Conservation (phyloP, 2,113 vertebrate genomes). For the Prietella phreatophila region DNA sequence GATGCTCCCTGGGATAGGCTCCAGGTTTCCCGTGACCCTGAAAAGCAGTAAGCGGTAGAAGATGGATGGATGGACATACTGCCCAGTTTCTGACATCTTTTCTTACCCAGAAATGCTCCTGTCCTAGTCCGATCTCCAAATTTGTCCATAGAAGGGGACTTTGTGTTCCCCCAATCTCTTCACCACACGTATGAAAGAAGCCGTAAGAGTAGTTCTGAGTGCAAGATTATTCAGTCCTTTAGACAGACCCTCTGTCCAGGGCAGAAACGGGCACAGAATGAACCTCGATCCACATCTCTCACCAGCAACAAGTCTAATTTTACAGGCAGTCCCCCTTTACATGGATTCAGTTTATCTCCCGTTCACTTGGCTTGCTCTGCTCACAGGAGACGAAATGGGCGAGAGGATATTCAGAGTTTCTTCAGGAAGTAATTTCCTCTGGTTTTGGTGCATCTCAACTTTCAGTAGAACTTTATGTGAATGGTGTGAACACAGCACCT, state of each 20-base stretch:
- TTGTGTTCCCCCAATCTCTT: conserved; percentile 2
- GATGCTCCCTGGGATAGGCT: too few species aligned
- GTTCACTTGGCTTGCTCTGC: conserved; percentile 9
- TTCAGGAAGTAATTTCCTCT: background rate
- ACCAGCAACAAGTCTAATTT: conserved; percentile 28
- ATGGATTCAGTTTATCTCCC: conserved; percentile 17
- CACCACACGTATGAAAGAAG: background rate
- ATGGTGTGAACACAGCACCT: background rate
- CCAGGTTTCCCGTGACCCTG: too few species aligned
- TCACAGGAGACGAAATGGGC: background rate
- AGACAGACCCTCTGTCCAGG: background rate
- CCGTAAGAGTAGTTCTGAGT: background rate
- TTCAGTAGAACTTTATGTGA: background rate
- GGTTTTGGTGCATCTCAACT: background rate
- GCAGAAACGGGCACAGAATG: background rate
- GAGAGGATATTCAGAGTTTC: conserved; percentile 4
- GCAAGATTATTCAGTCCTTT: conserved; percentile 14
- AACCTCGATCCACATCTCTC: background rate
- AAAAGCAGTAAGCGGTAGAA: too few species aligned
- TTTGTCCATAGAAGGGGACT: background rate
- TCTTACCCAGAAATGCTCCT: conserved; percentile 6
- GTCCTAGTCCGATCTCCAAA: background rate
- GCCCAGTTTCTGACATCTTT: background rate
- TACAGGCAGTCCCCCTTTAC: conserved; percentile 14
- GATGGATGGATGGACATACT: too few species aligned